Base-by-base conservation (phyloP, 1,140 invertebrate species). In the Nymphalis io region DNA sequence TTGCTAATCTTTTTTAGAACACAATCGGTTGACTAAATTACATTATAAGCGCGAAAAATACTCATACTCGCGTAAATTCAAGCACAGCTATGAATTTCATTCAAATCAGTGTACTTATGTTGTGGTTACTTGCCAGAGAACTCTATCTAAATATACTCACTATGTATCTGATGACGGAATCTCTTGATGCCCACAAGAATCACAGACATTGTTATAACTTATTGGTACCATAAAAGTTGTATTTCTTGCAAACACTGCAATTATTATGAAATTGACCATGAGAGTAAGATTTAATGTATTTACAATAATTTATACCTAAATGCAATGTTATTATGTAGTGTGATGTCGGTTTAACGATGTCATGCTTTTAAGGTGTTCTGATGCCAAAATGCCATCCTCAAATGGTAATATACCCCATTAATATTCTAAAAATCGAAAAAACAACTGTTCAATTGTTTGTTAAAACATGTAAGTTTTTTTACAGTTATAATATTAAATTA, bases 141-240 rank as follows among this genome's bases (percentile, higher is more conserved):
- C 46, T 16, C 18, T 39, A 39, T 23, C 33, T 38, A 23, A 58
- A 55, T 62, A 62, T 62, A 62, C 60, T 57, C 55, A 15, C 39
- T 58, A 53, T 55, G 38, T 74, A 75, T 72, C 68, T 78, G 70
- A 78, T 64, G 58, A 67, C 46, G 70, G 75, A 78, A 78, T 78
- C 73, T 78, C 75, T 77, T 42, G 62, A 66, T 57, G 64, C 51
- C 63, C 53, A 23, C 38, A 60, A 44, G 2, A 44, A 20, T 60
- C 42, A 46, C 40, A 33, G 10, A 4, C 27, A 33, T 48, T 39
- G 46, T 53, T 51, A n/a, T 38, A 53, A 38, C 18, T 42, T 44
- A 27, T 27, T 27, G 13, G 18, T 55, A 20, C 18, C 46, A 18
- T 27, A 27, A 51, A 21, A 63, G 4, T 21, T 62, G 60, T 62